Percentiles rank a stretch among this genome's conserved stretches.
These are phyloP conservation scores for Pandemis cinnamomeana DNA, from an alignment of 2,888 invertebrate species.

Conservation along the genomic window DNA sequence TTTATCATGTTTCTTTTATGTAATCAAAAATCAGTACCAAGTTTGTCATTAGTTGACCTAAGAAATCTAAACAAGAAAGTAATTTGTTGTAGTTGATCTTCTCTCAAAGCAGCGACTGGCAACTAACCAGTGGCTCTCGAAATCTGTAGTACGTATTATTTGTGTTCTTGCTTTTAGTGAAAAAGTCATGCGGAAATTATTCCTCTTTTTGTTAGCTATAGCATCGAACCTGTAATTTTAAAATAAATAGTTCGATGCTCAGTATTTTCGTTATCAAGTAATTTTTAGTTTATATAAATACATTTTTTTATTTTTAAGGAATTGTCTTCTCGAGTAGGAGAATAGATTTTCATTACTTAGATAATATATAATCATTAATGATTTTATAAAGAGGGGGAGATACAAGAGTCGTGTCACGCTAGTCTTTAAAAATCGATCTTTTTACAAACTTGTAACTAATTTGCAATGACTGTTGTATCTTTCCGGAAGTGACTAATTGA, in stretches of 20 bases:
- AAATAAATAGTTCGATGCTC: conserved; percentile 31
- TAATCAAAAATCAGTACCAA: background rate
- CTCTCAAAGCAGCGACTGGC: conserved; percentile 21
- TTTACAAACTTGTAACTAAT: conserved; percentile 34
- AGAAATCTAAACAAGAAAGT: background rate
- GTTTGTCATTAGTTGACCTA: background rate
- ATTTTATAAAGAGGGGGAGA: conserved; percentile 44
- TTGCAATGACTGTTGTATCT: conserved; percentile 45
- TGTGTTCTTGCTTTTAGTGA: background rate
- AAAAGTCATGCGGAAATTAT: background rate
- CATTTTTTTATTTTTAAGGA: conserved; percentile 31
- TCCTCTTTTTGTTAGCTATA: background rate
- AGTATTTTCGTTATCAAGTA: conserved; percentile 29
- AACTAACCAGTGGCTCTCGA: conserved; percentile 7
- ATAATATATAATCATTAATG: conserved; percentile 40
- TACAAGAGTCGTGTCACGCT: conserved; percentile 44
- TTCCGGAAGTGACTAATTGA: conserved; percentile 42
- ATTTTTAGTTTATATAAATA: conserved; percentile 36
- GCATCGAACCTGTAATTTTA: background rate
- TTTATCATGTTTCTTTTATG: background rate
- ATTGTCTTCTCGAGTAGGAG: conserved; percentile 37
- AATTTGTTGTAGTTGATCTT: conserved; percentile 11
- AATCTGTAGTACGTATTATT: conserved; percentile 1
- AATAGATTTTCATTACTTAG: conserved; percentile 42
- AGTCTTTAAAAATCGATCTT: conserved; percentile 36